phyloP scores from a whole-genome alignment of 2,113 vertebrate genomes.

The Rhegmatorhina hoffmannsi region DNA sequence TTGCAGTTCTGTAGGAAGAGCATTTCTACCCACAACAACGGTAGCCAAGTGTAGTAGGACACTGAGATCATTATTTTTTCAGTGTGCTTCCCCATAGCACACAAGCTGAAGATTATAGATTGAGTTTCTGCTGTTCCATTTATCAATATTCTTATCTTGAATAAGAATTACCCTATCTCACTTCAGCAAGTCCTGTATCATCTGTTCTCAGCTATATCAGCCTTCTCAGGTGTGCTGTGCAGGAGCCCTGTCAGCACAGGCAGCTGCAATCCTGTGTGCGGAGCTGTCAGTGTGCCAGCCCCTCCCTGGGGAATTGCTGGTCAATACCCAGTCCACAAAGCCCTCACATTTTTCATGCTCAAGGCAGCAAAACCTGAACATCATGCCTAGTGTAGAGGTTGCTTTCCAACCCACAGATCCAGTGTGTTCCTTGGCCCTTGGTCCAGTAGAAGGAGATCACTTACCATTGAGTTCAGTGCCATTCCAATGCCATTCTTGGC shows the following conservation, averaged over 20 bases:
- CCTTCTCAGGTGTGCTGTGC: not conserved
- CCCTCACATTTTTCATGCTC: not conserved
- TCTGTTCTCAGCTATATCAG: not conserved
- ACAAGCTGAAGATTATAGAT: not conserved
- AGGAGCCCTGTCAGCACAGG: not conserved
- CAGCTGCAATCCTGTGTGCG: not conserved
- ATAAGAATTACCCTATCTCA: not conserved
- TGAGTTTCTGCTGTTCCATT: not conserved
- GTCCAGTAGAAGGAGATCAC: not conserved
- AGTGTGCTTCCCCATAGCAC: not conserved
- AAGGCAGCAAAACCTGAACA: not conserved
- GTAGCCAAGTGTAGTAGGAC: not conserved
- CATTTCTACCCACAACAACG: not conserved
- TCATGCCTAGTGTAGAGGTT: not conserved
- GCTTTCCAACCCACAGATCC: not conserved
- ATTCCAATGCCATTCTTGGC: not conserved
- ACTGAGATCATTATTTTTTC: not conserved
- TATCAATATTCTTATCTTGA: not conserved
- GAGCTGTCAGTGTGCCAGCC: not conserved
- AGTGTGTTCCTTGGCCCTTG: not conserved
- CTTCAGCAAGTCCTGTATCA: not conserved
- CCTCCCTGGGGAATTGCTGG: not conserved
- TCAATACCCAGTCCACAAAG: not conserved
- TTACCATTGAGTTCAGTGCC: not conserved
- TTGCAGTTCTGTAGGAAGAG: not conserved